phyloP scores from a whole-genome alignment of 2,888 invertebrate genomes.

The Dasysyrphus tricinctus region DNA sequence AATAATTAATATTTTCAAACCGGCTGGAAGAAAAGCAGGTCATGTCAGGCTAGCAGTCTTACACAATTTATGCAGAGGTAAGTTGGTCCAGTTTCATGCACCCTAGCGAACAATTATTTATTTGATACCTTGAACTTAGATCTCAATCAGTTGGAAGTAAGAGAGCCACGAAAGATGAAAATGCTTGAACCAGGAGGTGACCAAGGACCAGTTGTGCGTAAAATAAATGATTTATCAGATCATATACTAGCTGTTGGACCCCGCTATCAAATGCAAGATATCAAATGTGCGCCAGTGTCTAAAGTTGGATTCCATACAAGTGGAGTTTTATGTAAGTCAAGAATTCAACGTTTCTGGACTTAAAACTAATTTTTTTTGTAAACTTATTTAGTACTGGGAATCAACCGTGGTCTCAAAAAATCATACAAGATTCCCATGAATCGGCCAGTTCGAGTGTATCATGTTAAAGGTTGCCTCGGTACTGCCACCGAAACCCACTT shows the following conservation, averaged over 20 bases:
- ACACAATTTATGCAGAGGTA: conserved; percentile 88
- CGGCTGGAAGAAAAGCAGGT: conserved; percentile 85
- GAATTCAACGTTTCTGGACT: not conserved
- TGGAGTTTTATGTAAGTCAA: conserved; percentile 88
- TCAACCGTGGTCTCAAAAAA: conserved; percentile 87
- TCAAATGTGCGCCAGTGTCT: conserved; percentile 86
- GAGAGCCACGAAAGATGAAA: conserved; percentile 86
- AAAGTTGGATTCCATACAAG: conserved; percentile 87
- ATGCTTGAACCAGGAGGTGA: conserved; percentile 87
- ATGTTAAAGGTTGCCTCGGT: conserved; percentile 90
- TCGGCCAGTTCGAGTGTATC: conserved; percentile 88
- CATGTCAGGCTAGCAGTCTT: conserved; percentile 86
- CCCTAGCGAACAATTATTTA: not conserved
- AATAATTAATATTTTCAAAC: conserved; percentile 91
- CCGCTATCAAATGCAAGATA: conserved; percentile 88
- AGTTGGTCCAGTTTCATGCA: conserved; percentile 70
- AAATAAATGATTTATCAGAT: conserved; percentile 89
- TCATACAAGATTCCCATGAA: conserved; percentile 86
- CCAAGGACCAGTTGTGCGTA: conserved; percentile 85
- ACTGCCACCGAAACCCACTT: conserved; percentile 90
- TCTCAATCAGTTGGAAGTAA: conserved; percentile 88
- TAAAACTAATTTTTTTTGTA: not conserved
- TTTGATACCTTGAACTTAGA: conserved; percentile 84
- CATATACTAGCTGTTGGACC: conserved; percentile 90
- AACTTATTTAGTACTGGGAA: conserved; percentile 87